phyloP scores from a whole-genome alignment of 2,113 vertebrate genomes.

The Myiopsitta monachus region DNA sequence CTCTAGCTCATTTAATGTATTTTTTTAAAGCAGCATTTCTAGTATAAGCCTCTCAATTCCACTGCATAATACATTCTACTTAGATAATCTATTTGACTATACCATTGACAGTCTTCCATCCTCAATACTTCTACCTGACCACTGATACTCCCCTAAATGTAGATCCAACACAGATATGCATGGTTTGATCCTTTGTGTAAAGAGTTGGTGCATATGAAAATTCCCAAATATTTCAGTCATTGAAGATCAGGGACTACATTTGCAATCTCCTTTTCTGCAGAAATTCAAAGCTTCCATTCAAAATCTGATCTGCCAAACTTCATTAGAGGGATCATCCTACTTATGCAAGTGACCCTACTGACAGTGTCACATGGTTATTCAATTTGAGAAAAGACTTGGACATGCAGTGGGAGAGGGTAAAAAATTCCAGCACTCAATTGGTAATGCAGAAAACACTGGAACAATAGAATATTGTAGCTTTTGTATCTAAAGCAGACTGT shows the following conservation, averaged over 20 bases:
- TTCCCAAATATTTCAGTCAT: background rate
- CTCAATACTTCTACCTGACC: background rate
- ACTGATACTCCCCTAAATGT: background rate
- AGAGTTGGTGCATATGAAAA: background rate
- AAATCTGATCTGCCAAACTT: background rate
- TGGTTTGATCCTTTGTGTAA: background rate
- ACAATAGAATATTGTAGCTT: background rate
- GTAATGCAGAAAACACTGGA: background rate
- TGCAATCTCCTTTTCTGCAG: background rate
- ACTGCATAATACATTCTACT: background rate
- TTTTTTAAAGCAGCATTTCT: background rate
- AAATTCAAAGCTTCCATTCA: background rate
- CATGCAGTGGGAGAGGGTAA: background rate
- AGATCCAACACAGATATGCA: background rate
- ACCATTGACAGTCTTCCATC: background rate
- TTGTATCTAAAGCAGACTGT: background rate
- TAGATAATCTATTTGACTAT: background rate
- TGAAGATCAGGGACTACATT: background rate
- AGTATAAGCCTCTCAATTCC: background rate
- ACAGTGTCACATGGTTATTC: background rate
- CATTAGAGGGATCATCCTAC: background rate
- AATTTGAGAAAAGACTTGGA: slow-evolving; percentile 17
- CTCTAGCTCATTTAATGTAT: slow-evolving; percentile 16
- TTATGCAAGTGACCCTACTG: slow-evolving; percentile 1
- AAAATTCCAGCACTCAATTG: background rate